phyloP scores from a whole-genome alignment of 2,113 vertebrate genomes.

The Lonchura striata region DNA sequence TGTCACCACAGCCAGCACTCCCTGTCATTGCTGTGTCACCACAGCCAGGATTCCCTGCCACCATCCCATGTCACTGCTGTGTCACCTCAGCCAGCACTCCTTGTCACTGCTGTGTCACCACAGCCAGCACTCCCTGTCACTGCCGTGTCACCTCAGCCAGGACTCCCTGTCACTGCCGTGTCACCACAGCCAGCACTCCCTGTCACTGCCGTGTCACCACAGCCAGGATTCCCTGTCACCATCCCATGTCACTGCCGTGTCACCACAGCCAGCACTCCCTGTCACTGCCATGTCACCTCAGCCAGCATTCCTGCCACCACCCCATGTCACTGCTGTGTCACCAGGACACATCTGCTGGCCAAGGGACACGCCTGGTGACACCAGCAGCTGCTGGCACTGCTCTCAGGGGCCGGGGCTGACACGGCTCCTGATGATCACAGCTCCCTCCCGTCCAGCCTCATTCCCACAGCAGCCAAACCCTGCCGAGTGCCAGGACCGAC shows the following conservation, averaged over 20 bases:
- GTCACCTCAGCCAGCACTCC: background rate
- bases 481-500: background rate
- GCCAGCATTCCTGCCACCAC: background rate
- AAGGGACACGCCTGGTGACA: background rate
- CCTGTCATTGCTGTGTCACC: background rate
- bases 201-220: background rate
- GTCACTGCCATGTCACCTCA: background rate
- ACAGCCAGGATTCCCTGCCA: background rate
- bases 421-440: too few relatives aligned
- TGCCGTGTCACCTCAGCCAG: too few relatives aligned
- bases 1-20: background rate
- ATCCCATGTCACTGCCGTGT: background rate
- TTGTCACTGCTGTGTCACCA: background rate
- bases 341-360: background rate
- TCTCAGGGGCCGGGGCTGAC: background rate
- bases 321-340: background rate
- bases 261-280: background rate
- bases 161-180: accelerated
- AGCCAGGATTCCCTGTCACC: background rate
- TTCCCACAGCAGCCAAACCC: background rate
- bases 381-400: background rate
- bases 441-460: background rate
- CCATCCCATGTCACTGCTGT: accelerated
- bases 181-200: background rate
- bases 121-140: background rate